Conservation (phyloP, 2,888 invertebrate species). For the Luperina nickerlii region DNA sequence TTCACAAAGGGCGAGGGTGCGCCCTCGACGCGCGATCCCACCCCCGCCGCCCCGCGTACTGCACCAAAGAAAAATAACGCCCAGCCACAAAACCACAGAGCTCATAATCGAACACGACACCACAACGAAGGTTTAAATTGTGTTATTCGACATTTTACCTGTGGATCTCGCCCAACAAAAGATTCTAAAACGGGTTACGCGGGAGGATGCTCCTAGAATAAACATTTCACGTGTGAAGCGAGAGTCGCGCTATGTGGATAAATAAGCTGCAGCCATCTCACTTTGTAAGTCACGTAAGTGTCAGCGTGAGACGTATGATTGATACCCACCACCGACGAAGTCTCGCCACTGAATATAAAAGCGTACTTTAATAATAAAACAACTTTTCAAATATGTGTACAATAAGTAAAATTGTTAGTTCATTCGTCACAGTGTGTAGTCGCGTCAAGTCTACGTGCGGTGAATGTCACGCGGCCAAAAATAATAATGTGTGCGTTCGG, state of each 20-base stretch:
- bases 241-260: slow-evolving; percentile 69
- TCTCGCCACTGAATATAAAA: slow-evolving; percentile 67
- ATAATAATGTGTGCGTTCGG: slow-evolving; percentile 80
- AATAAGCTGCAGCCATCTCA: slow-evolving; percentile 66
- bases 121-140: slow-evolving; percentile 70
- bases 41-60: slow-evolving; percentile 68
- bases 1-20: slow-evolving; percentile 81
- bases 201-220: slow-evolving; percentile 74
- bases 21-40: slow-evolving; percentile 75
- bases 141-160: slow-evolving; percentile 80
- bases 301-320: slow-evolving; percentile 72
- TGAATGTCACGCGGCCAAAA: slow-evolving; percentile 87
- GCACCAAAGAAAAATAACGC: slow-evolving; percentile 69
- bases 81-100: slow-evolving; percentile 69
- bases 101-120: slow-evolving; percentile 68
- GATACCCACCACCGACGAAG: slow-evolving; percentile 70
- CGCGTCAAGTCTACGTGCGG: slow-evolving; percentile 77
- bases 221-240: slow-evolving; percentile 73
- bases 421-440: slow-evolving; percentile 77
- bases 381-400: slow-evolving; percentile 68
- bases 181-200: slow-evolving; percentile 79
- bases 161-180: slow-evolving; percentile 79
- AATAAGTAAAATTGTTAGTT: slow-evolving; percentile 76
- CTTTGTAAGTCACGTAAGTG: slow-evolving; percentile 70
- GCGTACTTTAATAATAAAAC: slow-evolving; percentile 69